Evolutionary conservation across 1,140 invertebrate genomes (phyloP), one percentile per base, ranked within the genome.

Genomic region (Trissolcus basalis): DNA sequence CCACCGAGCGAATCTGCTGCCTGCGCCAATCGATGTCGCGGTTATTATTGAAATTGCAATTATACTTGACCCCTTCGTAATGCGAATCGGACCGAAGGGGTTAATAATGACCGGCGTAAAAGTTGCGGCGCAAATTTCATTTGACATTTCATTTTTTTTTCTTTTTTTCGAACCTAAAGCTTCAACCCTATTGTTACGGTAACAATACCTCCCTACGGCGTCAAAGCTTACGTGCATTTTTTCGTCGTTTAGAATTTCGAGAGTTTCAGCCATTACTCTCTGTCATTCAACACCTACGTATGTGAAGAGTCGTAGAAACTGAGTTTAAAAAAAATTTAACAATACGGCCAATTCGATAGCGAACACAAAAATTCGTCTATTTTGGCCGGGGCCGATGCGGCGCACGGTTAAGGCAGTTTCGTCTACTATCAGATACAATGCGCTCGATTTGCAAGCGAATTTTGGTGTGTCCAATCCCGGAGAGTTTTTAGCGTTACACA

Each of bases 281-380:
- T 73, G 64, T 75, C 64, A 68, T 69, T 64, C 65, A 64, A 72
- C 65, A 73, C 63, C 63, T 44, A 61, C 53, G 65, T 47, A 65
- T 33, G 68, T 50, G 51, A 70, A 78, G 43, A 75, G 58, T 78
- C 70, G 71, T 59, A 81, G 81, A 87, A 87, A 83, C 81, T 81
- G 77, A 84, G 85, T 86, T 85, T 81, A 75, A 74, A 84, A n/a
- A 85, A 86, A 85, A 83, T 86, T 72, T 77, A 80, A 86, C 85
- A 86, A 87, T 87, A 77, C 82, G 67, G 68, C 79, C 83, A 81
- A 86, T 86, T 83, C 83, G 68, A 68, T 71, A 43, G 61, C 51
- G 81, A 78, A 72, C 73, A n/a, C 9, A 68, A 83, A 84, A 85
- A 87, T 82, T 78, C 73, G 63, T 69, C 77, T 68, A 53, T 68